Percentiles rank a stretch among this genome's conserved stretches.
phyloP scores from a whole-genome alignment of 35 echinoderm and acorn worm genomes.

The Stichopus chloronotus region DNA sequence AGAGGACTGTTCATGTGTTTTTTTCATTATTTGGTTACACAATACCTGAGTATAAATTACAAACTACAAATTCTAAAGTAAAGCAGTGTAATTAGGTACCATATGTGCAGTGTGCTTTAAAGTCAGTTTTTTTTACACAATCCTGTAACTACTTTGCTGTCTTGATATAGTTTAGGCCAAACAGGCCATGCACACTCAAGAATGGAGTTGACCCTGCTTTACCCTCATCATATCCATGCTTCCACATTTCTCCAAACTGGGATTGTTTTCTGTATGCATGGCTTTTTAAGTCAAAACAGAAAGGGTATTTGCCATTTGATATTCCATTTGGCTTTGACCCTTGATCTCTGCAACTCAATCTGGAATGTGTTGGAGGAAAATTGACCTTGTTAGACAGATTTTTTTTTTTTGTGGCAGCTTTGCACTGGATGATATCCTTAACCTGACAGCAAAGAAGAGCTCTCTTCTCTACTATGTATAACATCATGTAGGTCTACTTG shows the following conservation, averaged over 20 bases:
- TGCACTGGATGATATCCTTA: background rate
- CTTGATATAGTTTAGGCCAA: too few species aligned
- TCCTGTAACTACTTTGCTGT: too few species aligned
- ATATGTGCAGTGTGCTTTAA: too few species aligned
- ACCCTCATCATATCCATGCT: background rate
- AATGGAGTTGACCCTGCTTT: background rate
- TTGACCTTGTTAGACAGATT: constrained; percentile 45
- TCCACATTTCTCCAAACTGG: background rate
- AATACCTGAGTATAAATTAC: too few species aligned
- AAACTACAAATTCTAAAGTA: too few species aligned
- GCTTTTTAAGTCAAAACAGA: constrained; percentile 21
- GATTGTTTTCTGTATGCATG: constrained; percentile 13
- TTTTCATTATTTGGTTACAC: too few species aligned
- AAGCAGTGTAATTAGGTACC: too few species aligned
- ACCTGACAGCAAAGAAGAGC: background rate
- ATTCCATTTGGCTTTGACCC: constrained; percentile 44
- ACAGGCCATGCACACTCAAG: background rate
- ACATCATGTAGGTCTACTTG: background rate
- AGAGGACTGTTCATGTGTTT: too few species aligned
- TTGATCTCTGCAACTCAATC: constrained; percentile 38
- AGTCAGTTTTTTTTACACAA: too few species aligned
- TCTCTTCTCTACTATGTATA: background rate
- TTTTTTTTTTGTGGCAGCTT: background rate
- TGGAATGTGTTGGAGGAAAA: constrained; percentile 42
- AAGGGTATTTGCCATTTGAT: constrained; percentile 44